Evolutionary conservation across 2,888 invertebrate genomes (phyloP).

Genomic region (Venustoraphidia nigricollis): DNA sequence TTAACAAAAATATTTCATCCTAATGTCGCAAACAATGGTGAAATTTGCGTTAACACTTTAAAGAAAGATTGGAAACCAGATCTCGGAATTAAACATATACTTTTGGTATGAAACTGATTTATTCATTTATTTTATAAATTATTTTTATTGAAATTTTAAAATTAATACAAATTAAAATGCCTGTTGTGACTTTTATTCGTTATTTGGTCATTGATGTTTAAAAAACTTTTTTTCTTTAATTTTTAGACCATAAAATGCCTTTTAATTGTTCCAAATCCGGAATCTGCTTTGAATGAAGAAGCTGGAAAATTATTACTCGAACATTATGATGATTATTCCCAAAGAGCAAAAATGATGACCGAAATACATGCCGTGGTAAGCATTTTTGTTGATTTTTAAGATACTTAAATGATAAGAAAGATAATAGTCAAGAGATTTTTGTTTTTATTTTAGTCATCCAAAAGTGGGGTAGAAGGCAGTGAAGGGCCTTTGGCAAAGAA

Average conservation of each 20-base stretch:
- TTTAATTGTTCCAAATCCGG: conserved; percentile 91
- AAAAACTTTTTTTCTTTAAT: conserved; percentile 12
- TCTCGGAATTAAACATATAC: conserved; percentile 86
- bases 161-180: not conserved
- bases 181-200: not conserved
- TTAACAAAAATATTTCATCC: conserved; percentile 95
- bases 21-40: conserved; percentile 84
- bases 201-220: not conserved
- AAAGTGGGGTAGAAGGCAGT: conserved; percentile 26
- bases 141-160: not conserved
- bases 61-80: conserved; percentile 95
- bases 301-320: conserved; percentile 87
- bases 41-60: conserved; percentile 92
- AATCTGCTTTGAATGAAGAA: conserved; percentile 93
- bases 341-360: conserved; percentile 78
- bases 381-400: not conserved
- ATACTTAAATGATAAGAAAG: not conserved
- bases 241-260: conserved; percentile 80
- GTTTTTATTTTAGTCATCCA: conserved; percentile 24
- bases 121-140: not conserved
- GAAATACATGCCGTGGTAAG: conserved; percentile 72
- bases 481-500: conserved; percentile 69
- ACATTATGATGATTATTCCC: conserved; percentile 84
- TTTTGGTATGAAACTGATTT: conserved; percentile 43
- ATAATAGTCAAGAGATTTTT: not conserved